These are phyloP conservation scores for Denticeps clupeoides DNA, from an alignment of 2,797 vertebrate species.

Conservation along the genomic window DNA sequence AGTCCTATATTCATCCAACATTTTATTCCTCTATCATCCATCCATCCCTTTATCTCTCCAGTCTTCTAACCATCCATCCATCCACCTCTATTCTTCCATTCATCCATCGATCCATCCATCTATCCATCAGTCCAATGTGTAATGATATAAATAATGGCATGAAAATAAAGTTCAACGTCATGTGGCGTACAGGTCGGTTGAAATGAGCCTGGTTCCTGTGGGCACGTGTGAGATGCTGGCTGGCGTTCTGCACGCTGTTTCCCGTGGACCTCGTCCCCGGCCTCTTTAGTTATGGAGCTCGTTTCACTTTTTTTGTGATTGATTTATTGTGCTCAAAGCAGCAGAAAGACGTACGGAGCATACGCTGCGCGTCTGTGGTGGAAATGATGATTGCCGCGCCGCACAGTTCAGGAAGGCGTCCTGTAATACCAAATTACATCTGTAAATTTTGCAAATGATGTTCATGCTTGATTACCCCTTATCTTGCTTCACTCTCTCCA, in stretches of 20 bases:
- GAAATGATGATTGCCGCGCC: conserved; percentile 51
- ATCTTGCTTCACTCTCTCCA: conserved; percentile 37
- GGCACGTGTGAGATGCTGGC: background rate
- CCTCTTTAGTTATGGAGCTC: background rate
- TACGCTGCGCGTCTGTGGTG: conserved; percentile 42
- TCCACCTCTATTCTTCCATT: too few relatives aligned
- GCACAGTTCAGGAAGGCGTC: conserved; percentile 39
- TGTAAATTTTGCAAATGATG: conserved; percentile 49
- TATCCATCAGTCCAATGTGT: too few relatives aligned
- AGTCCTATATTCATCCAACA: too few relatives aligned
- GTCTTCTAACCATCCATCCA: too few relatives aligned
- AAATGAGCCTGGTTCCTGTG: too few relatives aligned
- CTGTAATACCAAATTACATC: conserved; percentile 50
- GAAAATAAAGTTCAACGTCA: too few relatives aligned
- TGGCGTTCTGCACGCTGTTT: background rate
- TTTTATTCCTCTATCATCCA: too few relatives aligned
- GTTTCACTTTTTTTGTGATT: conserved; percentile 15
- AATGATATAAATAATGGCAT: too few relatives aligned
- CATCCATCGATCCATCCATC: too few relatives aligned
- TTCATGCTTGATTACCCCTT: conserved; percentile 51
- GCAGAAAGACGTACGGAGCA: conserved; percentile 30
- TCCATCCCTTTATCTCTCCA: too few relatives aligned
- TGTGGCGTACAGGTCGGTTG: too few relatives aligned
- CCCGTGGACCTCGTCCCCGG: background rate
- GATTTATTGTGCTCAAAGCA: conserved; percentile 18